Evolutionary conservation across 2,797 vertebrate genomes (phyloP).

Genomic region (Cygnus olor): DNA sequence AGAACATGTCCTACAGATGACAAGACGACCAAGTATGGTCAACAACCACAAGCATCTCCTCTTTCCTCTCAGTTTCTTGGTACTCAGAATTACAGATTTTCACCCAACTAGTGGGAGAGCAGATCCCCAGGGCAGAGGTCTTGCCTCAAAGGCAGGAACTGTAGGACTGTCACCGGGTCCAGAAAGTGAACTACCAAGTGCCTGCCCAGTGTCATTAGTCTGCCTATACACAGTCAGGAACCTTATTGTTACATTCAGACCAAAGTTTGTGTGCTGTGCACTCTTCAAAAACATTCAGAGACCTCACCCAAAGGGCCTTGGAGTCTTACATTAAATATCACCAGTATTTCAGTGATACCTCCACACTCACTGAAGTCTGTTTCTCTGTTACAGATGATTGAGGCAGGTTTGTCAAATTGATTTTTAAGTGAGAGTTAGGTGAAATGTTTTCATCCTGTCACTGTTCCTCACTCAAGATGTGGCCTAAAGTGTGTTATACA

Average conservation of each 20-base stretch:
- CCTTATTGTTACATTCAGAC: neutral
- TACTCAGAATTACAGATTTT: neutral
- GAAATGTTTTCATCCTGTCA: neutral
- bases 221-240: neutral
- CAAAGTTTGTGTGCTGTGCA: neutral
- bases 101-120: neutral
- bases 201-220: neutral
- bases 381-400: neutral
- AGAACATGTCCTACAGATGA: neutral
- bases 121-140: neutral
- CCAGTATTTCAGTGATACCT: neutral
- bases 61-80: neutral
- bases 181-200: neutral
- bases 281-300: neutral
- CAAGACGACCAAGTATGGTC: neutral
- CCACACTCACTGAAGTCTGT: too few species aligned
- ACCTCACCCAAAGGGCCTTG: neutral
- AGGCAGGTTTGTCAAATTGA: neutral
- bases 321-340: neutral
- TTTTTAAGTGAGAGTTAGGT: neutral
- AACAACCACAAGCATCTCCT: neutral
- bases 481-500: neutral
- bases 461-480: neutral
- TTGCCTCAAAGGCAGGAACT: neutral
- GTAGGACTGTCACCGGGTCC: neutral